These are phyloP conservation scores for Clarias laeviceps DNA, from an alignment of 2,797 vertebrate genomes.

Conservation along the genomic window DNA sequence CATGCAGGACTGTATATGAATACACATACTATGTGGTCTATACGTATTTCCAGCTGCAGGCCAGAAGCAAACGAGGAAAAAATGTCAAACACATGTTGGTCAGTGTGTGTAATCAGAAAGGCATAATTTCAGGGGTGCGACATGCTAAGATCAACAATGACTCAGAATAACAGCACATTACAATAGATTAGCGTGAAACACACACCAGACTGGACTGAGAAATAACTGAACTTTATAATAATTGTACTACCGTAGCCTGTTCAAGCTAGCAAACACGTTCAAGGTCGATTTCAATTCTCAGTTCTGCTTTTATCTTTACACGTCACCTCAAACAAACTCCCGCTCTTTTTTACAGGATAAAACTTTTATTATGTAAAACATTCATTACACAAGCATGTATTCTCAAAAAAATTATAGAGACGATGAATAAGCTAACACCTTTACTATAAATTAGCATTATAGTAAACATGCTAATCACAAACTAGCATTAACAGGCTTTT, in stretches of 20 bases:
- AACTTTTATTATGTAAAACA: not conserved
- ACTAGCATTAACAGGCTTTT: not conserved
- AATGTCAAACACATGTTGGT: slow-evolving; percentile 71
- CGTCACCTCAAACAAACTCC: not conserved
- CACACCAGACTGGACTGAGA: not conserved
- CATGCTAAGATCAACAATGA: slow-evolving; percentile 49
- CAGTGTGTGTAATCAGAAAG: slow-evolving; percentile 70
- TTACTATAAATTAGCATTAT: not conserved
- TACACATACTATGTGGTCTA: slow-evolving; percentile 64
- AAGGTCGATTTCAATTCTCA: not conserved
- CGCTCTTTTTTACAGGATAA: no score
- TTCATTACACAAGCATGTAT: not conserved
- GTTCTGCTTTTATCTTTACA: not conserved
- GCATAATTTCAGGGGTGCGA: slow-evolving; percentile 38
- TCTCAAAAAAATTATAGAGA: not conserved
- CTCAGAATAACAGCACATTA: slow-evolving; percentile 42
- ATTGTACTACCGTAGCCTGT: not conserved
- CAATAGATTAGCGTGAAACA: slow-evolving; percentile 28
- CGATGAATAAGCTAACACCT: not conserved
- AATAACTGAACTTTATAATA: not conserved
- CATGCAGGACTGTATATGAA: slow-evolving; percentile 65
- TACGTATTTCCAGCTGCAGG: slow-evolving; percentile 66
- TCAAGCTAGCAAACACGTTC: not conserved
- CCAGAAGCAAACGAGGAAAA: slow-evolving; percentile 56
- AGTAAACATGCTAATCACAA: not conserved